Base-by-base conservation (phyloP, 2,888 invertebrate species). In the Phlogophora meticulosa region DNA sequence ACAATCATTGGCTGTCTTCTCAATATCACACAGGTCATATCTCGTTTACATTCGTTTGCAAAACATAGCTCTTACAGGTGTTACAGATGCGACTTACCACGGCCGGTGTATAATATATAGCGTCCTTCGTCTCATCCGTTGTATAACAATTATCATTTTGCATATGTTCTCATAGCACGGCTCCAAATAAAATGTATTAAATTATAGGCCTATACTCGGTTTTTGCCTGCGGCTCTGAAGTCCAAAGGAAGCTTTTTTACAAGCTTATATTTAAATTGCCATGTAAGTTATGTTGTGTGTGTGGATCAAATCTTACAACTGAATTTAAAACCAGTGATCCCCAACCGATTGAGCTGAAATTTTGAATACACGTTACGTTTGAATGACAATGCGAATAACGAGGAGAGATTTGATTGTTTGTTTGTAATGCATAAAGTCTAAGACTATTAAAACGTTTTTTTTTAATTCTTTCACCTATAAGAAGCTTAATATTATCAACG, bases 81-180 rank as follows among this genome's bases (percentile, higher is more conserved):
- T 32, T 15, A 49, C 15, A 24, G 2, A 36, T 40, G 34, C 45
- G 45, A 20, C 20, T 61, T 10, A 57, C 53, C 68, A 75, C 75
- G 60, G 15, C 28, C 17, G 42, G 11, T 67, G 57, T 43, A 17
- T 72, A 40, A n/a, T 15, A 40, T 22, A 51, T 10, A 32, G 7
- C 42, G 42, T 49, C 60, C 57, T 66, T 55, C 74, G 38, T 32
- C 24, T 58, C 45, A 22, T 78, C 57, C 53, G 57, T 32, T 49
- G 56, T 60, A 15, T 46, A 65, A 72, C 57, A 75, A 74, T 78
- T 61, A 78, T 64, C 38, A 72, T 72, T 72, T 61, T 55, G 74
- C 74, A 55, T 32, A 66, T 45, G 40, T 34, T 61, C 66, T 73
- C 72, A 61, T 60, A 67, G 49, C 63, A 75, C 11, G 10, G 45